Conservation (phyloP, 2,888 invertebrate species). For the Lasioglossum villosulum region DNA sequence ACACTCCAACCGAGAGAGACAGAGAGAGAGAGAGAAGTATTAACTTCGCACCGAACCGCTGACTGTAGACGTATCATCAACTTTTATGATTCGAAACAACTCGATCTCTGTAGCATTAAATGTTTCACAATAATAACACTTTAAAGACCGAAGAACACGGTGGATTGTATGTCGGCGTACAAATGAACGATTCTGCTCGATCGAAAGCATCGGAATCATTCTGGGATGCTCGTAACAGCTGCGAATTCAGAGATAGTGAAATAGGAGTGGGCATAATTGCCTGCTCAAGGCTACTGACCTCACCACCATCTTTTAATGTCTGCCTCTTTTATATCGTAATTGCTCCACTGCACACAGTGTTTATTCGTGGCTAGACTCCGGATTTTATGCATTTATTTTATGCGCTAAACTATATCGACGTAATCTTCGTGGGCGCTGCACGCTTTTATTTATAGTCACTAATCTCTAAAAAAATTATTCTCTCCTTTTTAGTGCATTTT, state of each 20-base stretch:
- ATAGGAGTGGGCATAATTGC: not conserved
- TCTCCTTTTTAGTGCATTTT: too few relatives aligned
- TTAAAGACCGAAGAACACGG: not conserved
- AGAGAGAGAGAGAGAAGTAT: not conserved
- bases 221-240: not conserved
- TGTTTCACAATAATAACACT: slow-evolving; percentile 26
- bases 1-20: not conserved
- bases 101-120: slow-evolving; percentile 24
- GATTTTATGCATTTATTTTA: too few relatives aligned
- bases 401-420: too few relatives aligned
- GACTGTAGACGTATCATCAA: slow-evolving; percentile 36
- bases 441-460: too few relatives aligned
- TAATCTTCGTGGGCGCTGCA: too few relatives aligned
- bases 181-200: not conserved
- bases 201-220: not conserved
- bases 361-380: too few relatives aligned
- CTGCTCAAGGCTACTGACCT: not conserved
- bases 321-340: not conserved
- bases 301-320: not conserved
- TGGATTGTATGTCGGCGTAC: not conserved
- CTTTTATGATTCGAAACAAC: slow-evolving; percentile 41
- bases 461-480: too few relatives aligned
- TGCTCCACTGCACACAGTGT: not conserved
- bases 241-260: not conserved
- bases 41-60: slow-evolving; percentile 35